These are phyloP conservation scores for Tipula unca DNA, from an alignment of 2,888 invertebrate species.

Conservation along the genomic window DNA sequence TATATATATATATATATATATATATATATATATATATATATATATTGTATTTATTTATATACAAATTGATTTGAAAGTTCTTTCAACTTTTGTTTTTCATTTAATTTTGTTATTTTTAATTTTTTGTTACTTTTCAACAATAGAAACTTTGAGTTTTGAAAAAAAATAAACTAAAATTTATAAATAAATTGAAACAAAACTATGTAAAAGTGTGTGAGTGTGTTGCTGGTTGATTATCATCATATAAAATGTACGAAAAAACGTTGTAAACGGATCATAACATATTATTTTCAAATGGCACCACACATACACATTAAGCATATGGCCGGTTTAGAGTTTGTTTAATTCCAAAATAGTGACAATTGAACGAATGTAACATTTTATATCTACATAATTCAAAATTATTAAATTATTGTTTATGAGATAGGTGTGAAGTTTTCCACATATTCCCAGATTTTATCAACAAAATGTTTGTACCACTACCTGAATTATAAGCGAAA, in stretches of 20 bases:
- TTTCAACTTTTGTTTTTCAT: not conserved
- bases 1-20: too few relatives aligned
- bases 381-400: too few relatives aligned
- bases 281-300: not conserved
- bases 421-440: too few relatives aligned
- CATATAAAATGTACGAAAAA: not conserved
- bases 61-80: not conserved
- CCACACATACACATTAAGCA: not conserved
- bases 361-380: too few relatives aligned
- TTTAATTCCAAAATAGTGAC: not conserved
- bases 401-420: too few relatives aligned
- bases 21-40: too few relatives aligned
- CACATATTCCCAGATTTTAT: too few relatives aligned
- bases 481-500: too few relatives aligned
- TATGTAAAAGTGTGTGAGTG: not conserved
- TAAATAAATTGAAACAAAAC: not conserved
- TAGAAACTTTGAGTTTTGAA: not conserved
- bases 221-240: not conserved
- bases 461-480: too few relatives aligned
- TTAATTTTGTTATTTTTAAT: constrained; percentile 9
- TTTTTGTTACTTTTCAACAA: not conserved
- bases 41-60: not conserved
- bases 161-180: not conserved
- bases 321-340: not conserved
- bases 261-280: not conserved